These are phyloP conservation scores for Phenganax subtilis DNA, from an alignment of 92 coral and sea anemone genomes.

Conservation along the genomic window DNA sequence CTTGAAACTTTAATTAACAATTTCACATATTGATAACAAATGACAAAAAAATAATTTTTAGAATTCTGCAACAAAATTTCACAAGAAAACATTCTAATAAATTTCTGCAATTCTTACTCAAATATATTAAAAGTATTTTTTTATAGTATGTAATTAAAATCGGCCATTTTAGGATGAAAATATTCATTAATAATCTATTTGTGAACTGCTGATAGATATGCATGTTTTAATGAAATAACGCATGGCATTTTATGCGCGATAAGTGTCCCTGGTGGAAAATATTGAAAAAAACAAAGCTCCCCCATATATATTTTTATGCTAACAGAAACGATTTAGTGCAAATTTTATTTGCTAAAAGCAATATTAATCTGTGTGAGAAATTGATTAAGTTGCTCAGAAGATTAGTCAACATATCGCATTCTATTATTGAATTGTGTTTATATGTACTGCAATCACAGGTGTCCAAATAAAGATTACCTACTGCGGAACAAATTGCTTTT, in stretches of 20 bases:
- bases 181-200: neutral
- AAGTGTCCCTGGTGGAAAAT: neutral
- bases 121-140: neutral
- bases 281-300: neutral
- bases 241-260: neutral
- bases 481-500: neutral
- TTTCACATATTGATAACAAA: too few relatives aligned
- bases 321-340: neutral
- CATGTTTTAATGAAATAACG: slow-evolving; percentile 10
- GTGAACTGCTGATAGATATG: neutral
- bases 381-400: neutral
- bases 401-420: neutral
- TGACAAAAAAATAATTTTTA: too few relatives aligned
- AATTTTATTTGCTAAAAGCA: neutral
- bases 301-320: neutral
- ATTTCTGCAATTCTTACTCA: neutral
- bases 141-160: too few relatives aligned
- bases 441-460: neutral
- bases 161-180: neutral
- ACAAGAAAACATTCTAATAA: too few relatives aligned
- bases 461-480: neutral
- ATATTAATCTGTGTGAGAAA: neutral
- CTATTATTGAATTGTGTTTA: neutral
- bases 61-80: too few relatives aligned
- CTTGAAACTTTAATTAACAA: too few relatives aligned